A percentile compares a stretch with the other conserved stretches of the same genome.
Evolutionary conservation across 1,140 invertebrate species (phyloP).

Genomic region (Drosophila equinoxialis): DNA sequence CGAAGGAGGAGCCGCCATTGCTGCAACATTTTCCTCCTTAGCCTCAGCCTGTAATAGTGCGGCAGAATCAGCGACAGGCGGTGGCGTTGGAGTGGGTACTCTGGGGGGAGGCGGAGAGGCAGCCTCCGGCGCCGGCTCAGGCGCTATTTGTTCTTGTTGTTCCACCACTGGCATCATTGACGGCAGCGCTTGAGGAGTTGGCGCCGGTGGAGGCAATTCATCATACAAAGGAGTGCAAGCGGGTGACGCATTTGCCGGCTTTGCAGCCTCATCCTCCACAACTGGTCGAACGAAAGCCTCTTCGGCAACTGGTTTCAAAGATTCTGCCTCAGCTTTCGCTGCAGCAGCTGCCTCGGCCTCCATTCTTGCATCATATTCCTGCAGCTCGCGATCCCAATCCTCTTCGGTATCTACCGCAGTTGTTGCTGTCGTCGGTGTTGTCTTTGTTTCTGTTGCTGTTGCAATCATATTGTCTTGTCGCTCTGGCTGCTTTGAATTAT

Average conservation of each 20-base stretch:
- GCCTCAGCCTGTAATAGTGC: slow-evolving; percentile 23
- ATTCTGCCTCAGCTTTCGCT: neutral
- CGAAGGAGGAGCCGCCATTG: neutral
- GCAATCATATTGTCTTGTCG: slow-evolving; percentile 14
- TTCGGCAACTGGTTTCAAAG: neutral
- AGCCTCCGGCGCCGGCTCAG: neutral
- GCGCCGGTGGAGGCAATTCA: slow-evolving; percentile 60
- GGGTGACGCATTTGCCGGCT: slow-evolving; percentile 48
- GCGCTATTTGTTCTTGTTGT: neutral
- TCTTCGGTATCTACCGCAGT: slow-evolving; percentile 67
- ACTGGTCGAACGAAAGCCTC: slow-evolving; percentile 7
- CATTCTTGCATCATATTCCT: slow-evolving; percentile 71
- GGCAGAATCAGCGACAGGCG: slow-evolving; percentile 16
- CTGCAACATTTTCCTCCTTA: slow-evolving; percentile 33
- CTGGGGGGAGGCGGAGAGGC: neutral
- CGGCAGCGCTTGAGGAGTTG: slow-evolving; percentile 6
- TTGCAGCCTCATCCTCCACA: slow-evolving; percentile 8
- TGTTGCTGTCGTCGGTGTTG: slow-evolving; percentile 6
- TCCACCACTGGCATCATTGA: neutral
- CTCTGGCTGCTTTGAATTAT: neutral
- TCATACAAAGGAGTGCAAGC: slow-evolving; percentile 72
- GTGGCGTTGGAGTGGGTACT: slow-evolving; percentile 14
- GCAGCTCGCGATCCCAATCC: slow-evolving; percentile 78
- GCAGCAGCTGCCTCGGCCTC: slow-evolving; percentile 52
- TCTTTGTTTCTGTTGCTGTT: slow-evolving; percentile 26